phyloP scores from a whole-genome alignment of 2,888 invertebrate genomes.

The Trichopoda pennipes region DNA sequence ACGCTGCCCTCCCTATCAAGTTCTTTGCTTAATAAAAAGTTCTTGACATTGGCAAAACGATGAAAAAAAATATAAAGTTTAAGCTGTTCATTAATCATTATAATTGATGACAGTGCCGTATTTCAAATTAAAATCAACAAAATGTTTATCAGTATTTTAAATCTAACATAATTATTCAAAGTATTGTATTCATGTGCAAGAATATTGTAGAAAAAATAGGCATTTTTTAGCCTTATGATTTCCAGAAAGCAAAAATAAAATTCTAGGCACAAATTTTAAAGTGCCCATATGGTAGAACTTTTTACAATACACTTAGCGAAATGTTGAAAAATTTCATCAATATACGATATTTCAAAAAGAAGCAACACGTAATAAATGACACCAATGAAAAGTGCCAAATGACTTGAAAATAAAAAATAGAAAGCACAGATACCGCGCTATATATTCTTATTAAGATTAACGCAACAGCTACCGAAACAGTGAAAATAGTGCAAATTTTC shows the following conservation, averaged over 20 bases:
- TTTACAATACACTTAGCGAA: slow-evolving; percentile 18
- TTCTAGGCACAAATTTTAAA: slow-evolving; percentile 27
- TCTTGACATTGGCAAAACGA: slow-evolving; percentile 35
- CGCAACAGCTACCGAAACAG: too few relatives aligned
- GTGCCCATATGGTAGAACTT: slow-evolving; percentile 16
- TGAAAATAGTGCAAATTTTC: too few relatives aligned
- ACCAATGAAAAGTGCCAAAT: too few relatives aligned
- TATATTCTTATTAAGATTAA: too few relatives aligned
- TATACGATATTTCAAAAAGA: too few relatives aligned
- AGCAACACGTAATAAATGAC: too few relatives aligned
- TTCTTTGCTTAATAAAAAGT: slow-evolving; percentile 22
- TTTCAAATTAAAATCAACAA: slow-evolving; percentile 72
- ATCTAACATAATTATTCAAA: slow-evolving; percentile 72
- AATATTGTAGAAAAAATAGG: slow-evolving; percentile 38
- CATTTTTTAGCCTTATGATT: slow-evolving; percentile 24
- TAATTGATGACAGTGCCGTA: slow-evolving; percentile 70
- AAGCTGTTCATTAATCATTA: slow-evolving; percentile 68
- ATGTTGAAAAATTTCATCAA: not conserved
- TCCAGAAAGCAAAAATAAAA: slow-evolving; percentile 7
- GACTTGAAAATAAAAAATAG: too few relatives aligned
- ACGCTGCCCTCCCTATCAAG: not conserved
- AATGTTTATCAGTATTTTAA: slow-evolving; percentile 71
- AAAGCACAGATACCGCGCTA: too few relatives aligned
- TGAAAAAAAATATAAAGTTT: slow-evolving; percentile 35
- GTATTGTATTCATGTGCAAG: slow-evolving; percentile 38